These are phyloP conservation scores for Gymnocheta viridis DNA, from an alignment of 2,888 invertebrate genomes.

Conservation along the genomic window DNA sequence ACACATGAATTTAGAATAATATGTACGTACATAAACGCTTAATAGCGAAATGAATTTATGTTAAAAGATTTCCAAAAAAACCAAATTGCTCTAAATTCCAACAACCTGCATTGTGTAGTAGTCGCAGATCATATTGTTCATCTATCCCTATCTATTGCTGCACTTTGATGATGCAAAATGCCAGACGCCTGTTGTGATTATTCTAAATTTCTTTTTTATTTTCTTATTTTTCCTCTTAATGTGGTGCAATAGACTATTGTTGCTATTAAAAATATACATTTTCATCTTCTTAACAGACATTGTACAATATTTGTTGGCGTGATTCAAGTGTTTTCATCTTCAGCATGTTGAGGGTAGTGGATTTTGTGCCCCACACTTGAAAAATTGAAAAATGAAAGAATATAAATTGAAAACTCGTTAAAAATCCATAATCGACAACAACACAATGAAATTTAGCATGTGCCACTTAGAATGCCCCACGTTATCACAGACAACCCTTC, in stretches of 20 bases:
- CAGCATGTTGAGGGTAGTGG: slow-evolving; percentile 51
- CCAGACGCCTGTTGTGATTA: slow-evolving; percentile 62
- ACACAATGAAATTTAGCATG: slow-evolving; percentile 68
- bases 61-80: neutral
- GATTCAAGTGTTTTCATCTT: slow-evolving; percentile 73
- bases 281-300: slow-evolving; percentile 46
- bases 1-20: neutral
- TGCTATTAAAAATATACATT: slow-evolving; percentile 40
- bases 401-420: slow-evolving; percentile 82
- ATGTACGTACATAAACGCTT: neutral
- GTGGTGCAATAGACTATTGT: slow-evolving; percentile 57
- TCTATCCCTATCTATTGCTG: slow-evolving; percentile 42
- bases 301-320: slow-evolving; percentile 1
- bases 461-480: slow-evolving; percentile 63
- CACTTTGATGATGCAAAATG: slow-evolving; percentile 64
- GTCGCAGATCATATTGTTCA: slow-evolving; percentile 5
- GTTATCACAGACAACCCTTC: slow-evolving; percentile 45
- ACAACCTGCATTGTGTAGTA: slow-evolving; percentile 4
- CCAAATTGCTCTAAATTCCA: neutral
- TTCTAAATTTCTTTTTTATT: slow-evolving; percentile 17
- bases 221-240: slow-evolving; percentile 44
- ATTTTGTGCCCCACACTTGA: slow-evolving; percentile 63
- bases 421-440: slow-evolving; percentile 80
- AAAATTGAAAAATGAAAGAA: slow-evolving; percentile 66
- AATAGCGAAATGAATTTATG: neutral